phyloP scores from a whole-genome alignment of 2,113 vertebrate species.

The Seriola rivoliana region DNA sequence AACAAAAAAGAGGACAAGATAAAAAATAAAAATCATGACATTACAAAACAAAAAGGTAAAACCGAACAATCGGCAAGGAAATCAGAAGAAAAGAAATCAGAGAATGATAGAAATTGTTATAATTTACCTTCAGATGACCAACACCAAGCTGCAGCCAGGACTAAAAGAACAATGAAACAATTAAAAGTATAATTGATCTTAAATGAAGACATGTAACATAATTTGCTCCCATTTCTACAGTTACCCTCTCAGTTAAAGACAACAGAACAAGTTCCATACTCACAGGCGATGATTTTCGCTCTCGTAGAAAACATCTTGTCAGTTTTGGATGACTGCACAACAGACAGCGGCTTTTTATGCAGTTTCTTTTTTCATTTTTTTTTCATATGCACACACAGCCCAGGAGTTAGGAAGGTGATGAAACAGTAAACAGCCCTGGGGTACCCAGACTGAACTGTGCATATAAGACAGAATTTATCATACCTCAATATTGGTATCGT shows the following conservation, averaged over 20 bases:
- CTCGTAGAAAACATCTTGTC: background rate
- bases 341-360: background rate
- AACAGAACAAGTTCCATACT: background rate
- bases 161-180: background rate
- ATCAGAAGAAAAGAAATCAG: background rate
- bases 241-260: too few species aligned
- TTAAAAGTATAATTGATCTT: too few species aligned
- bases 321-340: too few species aligned
- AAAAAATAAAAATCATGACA: too few species aligned
- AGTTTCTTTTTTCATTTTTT: too few species aligned
- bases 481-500: too few species aligned
- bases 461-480: too few species aligned
- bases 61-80: background rate
- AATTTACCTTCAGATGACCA: background rate
- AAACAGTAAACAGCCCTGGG: background rate
- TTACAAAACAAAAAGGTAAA: too few species aligned
- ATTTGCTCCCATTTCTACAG: too few species aligned
- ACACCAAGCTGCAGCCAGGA: background rate
- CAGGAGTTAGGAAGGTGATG: too few species aligned
- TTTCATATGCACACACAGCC: background rate
- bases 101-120: background rate
- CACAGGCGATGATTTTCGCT: background rate
- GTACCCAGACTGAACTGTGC: too few species aligned
- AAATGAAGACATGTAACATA: too few species aligned
- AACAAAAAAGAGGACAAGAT: background rate